Percentiles rank a stretch among this genome's conserved stretches.
phyloP scores from a whole-genome alignment of 2,888 invertebrate species.

The Idaea dimidiata region DNA sequence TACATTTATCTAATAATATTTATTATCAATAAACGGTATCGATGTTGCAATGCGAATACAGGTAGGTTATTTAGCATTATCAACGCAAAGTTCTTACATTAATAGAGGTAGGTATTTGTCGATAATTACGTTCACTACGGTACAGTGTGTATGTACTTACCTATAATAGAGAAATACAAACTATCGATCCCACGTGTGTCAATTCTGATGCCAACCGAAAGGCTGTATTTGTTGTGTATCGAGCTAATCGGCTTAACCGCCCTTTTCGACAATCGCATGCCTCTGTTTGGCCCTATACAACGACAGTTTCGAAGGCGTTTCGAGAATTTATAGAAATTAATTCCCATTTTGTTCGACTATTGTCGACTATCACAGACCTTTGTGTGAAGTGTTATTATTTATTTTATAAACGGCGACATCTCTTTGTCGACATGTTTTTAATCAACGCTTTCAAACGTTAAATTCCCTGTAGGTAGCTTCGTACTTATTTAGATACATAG shows the following conservation, averaged over 20 bases:
- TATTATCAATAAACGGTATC: too few species aligned
- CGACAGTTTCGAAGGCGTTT: slow-evolving; percentile 69
- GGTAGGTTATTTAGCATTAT: too few species aligned
- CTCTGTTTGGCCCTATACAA: slow-evolving; percentile 54
- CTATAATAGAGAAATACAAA: slow-evolving; percentile 44
- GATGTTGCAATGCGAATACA: too few species aligned
- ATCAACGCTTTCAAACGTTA: slow-evolving; percentile 55
- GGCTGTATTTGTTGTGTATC: slow-evolving; percentile 70
- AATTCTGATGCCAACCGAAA: slow-evolving; percentile 36
- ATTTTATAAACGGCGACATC: slow-evolving; percentile 71
- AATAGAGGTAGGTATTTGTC: too few species aligned
- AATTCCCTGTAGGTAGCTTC: slow-evolving; percentile 20
- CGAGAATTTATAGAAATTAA: slow-evolving; percentile 76
- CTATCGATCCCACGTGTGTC: slow-evolving; percentile 59
- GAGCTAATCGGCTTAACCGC: slow-evolving; percentile 74
- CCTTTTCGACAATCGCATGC: slow-evolving; percentile 52
- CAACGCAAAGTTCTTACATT: too few species aligned
- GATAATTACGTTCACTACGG: not conserved
- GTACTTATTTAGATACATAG: not conserved
- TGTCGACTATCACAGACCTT: slow-evolving; percentile 69
- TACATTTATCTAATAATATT: too few species aligned
- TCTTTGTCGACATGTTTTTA: slow-evolving; percentile 61
- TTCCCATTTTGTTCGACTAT: slow-evolving; percentile 75
- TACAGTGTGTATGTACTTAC: too few species aligned
- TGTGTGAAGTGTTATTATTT: slow-evolving; percentile 69